These are phyloP conservation scores for Mormyrus iriodes DNA, from an alignment of 2,113 vertebrate species.

Conservation along the genomic window DNA sequence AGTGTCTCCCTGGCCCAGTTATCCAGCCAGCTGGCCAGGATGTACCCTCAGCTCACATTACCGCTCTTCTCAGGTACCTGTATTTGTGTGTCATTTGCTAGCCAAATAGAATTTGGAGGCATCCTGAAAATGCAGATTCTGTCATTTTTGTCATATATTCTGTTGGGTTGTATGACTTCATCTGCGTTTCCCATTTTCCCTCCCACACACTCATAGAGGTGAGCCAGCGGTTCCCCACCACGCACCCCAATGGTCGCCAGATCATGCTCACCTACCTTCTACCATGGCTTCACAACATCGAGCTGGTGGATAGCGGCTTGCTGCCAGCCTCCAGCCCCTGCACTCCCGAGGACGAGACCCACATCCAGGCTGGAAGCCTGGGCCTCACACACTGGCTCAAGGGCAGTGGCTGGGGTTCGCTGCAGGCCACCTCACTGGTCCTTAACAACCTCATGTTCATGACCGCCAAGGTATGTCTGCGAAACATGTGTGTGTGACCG, in stretches of 20 bases:
- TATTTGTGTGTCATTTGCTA: background rate
- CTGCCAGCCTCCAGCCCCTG: constrained; percentile 86
- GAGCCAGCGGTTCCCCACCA: constrained; percentile 91
- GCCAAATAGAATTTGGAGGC: background rate
- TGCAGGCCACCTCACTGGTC: constrained; percentile 89
- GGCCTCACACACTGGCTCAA: constrained; percentile 67
- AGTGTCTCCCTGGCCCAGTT: constrained; percentile 84
- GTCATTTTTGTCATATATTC: background rate
- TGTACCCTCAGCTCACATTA: constrained; percentile 96
- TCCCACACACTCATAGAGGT: constrained; percentile 65
- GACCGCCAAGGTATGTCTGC: constrained; percentile 82
- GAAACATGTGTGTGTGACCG: background rate
- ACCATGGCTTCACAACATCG: constrained; percentile 94
- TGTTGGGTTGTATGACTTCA: background rate
- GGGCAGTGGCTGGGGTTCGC: constrained; percentile 92
- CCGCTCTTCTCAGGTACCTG: constrained; percentile 91
- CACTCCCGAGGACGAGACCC: constrained; percentile 83
- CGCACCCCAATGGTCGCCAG: constrained; percentile 90
- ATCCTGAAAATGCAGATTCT: background rate
- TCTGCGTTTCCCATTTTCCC: background rate
- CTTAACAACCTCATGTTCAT: constrained; percentile 99
- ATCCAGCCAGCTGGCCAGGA: constrained; percentile 87
- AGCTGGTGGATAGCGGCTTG: constrained; percentile 87
- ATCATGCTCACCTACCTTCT: constrained; percentile 97
- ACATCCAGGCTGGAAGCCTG: constrained; percentile 64